Evolutionary conservation across 2,113 vertebrate species (phyloP), one percentile per base, ranked within the genome.

Genomic region (Nymphicus hollandicus): DNA sequence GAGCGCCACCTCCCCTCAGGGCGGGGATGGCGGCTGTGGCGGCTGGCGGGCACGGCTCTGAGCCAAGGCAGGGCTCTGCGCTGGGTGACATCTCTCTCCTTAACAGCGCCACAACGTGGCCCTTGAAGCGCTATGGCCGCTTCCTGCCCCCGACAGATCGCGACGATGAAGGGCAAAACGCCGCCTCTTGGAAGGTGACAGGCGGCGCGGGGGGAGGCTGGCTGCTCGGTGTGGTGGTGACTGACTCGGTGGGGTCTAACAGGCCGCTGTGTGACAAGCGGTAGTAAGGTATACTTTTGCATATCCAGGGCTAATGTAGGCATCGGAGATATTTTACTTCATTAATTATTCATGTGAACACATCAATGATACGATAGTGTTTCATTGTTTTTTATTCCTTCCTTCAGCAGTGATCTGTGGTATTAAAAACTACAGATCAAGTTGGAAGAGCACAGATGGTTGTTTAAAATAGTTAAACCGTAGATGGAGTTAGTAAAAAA

Each of bases 121-220:
- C 92, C 9, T 74, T 99, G 78, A 98, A 97, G 89, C 98, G 98
- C 12, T 99, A 98, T 17, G 99, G 97, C 5, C 98, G 98, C 27
- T 98, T 98, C 37, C 66, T 97, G 1, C 98, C 97, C 3, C 60
- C 71, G 9, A 22, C 20, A 11, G 85, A 80, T 2, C 4, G 4
- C 13, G 79, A 41, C 3, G 13, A 35, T 1, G 83, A 70, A 27
- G 35, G 50, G 47, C 80, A 29, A 2, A 86, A 11, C 69, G 28
- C 19, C 10, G 44, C 74, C 13, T 96, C 97, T 0, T 99, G 98
- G 98, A 98, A 99, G 98, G 99, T 99, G 96, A 89, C 14, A 4
- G 65, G 58, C 3, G 44, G 33, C 1, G 23, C 0, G 3, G 24
- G 24, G 24, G 37, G 17, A 9, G 24, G 11, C 29, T 24, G 44